Conservation (phyloP, 1,140 invertebrate species). For the Drosophila ambigua region DNA sequence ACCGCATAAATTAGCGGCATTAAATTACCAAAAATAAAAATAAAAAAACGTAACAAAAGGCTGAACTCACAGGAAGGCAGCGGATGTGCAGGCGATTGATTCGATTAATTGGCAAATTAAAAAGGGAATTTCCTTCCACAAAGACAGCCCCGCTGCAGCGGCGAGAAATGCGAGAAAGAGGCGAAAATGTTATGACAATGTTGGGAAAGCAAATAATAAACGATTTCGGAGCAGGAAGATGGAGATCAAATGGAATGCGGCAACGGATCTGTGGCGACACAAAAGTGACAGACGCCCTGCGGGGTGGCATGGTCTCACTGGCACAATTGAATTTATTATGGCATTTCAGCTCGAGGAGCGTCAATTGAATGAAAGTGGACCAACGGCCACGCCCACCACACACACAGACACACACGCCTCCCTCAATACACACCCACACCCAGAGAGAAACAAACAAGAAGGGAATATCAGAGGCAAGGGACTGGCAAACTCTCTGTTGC, state of each 20-base stretch:
- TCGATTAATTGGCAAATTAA: conserved; percentile 79
- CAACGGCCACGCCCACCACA: conserved; percentile 22
- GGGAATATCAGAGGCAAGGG: neutral
- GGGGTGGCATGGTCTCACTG: conserved; percentile 38
- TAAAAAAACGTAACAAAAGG: conserved; percentile 10
- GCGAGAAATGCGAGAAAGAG: conserved; percentile 2
- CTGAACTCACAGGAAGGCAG: neutral
- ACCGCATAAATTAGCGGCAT: conserved; percentile 78
- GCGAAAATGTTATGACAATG: conserved; percentile 64
- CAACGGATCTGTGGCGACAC: conserved; percentile 50
- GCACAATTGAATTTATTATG: conserved; percentile 81
- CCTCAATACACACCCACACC: conserved; percentile 11
- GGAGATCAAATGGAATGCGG: conserved; percentile 22
- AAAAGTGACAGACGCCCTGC: conserved; percentile 57
- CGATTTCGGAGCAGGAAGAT: conserved; percentile 41
- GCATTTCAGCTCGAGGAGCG: conserved; percentile 73
- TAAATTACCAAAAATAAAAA: conserved; percentile 48
- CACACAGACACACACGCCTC: neutral
- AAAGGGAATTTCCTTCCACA: conserved; percentile 51
- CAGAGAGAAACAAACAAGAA: neutral
- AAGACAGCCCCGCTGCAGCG: conserved; percentile 6
- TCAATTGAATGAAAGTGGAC: conserved; percentile 79
- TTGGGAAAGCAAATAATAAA: conserved; percentile 72
- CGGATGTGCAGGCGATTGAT: conserved; percentile 75
- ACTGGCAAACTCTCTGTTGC: conserved; percentile 50